Evolutionary conservation across 2,113 vertebrate species (phyloP).

Genomic region (Oophaga pumilio): DNA sequence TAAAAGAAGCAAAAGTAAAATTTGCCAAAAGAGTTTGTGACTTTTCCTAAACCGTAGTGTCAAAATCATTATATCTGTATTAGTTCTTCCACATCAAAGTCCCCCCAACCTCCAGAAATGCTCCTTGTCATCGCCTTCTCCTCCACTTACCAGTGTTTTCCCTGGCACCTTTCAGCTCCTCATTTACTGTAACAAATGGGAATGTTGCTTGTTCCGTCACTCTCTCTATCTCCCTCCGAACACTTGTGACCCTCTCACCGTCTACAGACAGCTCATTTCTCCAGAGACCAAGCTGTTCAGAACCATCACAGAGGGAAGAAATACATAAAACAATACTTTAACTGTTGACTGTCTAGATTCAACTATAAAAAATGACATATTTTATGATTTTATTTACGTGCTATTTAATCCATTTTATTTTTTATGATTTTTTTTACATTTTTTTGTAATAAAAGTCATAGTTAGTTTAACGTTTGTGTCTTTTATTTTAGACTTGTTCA

Average conservation of each 20-base stretch:
- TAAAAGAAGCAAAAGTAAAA: conserved; percentile 5
- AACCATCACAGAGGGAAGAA: neutral
- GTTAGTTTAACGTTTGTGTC: neutral
- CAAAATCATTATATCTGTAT: neutral
- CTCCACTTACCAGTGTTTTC: neutral
- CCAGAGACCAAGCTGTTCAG: conserved; percentile 33
- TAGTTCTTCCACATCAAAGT: neutral
- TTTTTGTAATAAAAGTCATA: neutral
- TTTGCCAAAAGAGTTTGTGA: conserved; percentile 14
- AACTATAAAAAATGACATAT: neutral
- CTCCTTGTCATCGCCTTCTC: neutral
- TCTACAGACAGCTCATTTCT: conserved; percentile 46
- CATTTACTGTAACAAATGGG: conserved; percentile 48
- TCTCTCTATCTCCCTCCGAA: conserved; percentile 16
- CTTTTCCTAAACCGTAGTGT: neutral
- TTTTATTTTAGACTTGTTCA: neutral
- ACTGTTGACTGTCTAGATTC: neutral
- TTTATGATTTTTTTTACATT: neutral
- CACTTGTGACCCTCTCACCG: conserved; percentile 35
- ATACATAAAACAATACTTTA: conserved; percentile 27
- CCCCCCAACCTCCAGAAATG: neutral
- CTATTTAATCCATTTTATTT: neutral
- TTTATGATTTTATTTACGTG: neutral
- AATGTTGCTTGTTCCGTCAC: conserved; percentile 27
- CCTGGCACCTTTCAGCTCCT: conserved; percentile 20